These are phyloP conservation scores for Galagoides demidoff DNA, from an alignment of 2,797 vertebrate species.

Conservation along the genomic window DNA sequence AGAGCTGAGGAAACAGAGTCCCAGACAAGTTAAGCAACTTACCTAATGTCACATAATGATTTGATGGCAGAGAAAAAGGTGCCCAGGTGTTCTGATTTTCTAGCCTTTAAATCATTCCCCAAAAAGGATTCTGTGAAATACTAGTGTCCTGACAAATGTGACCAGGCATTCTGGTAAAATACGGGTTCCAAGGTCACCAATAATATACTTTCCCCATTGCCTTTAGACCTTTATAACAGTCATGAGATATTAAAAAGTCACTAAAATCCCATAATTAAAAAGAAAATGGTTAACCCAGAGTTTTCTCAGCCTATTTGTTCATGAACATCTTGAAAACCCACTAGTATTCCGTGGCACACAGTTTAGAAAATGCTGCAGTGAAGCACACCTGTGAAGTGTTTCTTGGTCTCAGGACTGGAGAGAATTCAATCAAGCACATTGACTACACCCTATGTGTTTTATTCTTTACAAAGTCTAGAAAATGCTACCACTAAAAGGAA, in stretches of 20 bases:
- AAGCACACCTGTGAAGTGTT: not conserved
- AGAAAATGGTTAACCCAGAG: not conserved
- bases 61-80: not conserved
- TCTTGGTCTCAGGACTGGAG: not conserved
- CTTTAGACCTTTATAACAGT: not conserved
- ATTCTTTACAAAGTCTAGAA: not conserved
- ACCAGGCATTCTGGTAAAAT: not conserved
- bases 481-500: not conserved
- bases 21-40: not conserved
- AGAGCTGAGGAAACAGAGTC: not conserved
- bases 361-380: not conserved
- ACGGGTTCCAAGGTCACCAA: not conserved
- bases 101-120: not conserved
- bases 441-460: not conserved
- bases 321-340: not conserved
- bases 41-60: not conserved
- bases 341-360: not conserved
- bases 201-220: not conserved
- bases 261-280: not conserved
- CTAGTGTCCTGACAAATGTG: not conserved
- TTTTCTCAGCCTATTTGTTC: not conserved
- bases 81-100: not conserved
- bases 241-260: not conserved
- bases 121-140: slow-evolving; percentile 9
- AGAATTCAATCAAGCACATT: not conserved